Evolutionary conservation across 1,140 invertebrate species (phyloP), one percentile per base, ranked within the genome.

Genomic region (Lepidostoma basale): DNA sequence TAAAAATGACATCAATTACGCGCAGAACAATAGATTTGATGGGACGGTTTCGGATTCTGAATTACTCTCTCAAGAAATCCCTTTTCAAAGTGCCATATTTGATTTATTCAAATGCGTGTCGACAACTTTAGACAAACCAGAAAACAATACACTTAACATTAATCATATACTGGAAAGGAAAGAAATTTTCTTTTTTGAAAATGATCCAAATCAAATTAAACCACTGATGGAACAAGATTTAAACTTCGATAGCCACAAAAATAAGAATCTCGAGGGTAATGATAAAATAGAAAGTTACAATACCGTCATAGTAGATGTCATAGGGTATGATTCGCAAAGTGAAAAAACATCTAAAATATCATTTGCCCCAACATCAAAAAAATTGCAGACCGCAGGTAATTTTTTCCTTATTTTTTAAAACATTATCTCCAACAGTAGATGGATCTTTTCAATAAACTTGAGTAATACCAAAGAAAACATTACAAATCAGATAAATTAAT

Each of bases 61-160:
- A 14, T 33, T 36, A 36, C 45, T 52, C 36, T 64, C 62, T 33
- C 33, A 49, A 52, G 62, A 64, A 64, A 64, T 64, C 14, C 62
- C 62, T 14, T 36, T 39, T 28, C 62, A 64, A 16, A 49, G 25
- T 49, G 25, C 12, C n/a, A 20, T 64, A 22, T 64, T 64, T 52
- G 28, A 64, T 14, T 64, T 52, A 23, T 3, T 25, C 10, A 47
- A 44, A 25, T 5, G 4, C 25, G 12, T 49, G 4, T 22, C 3
- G 4, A n/a, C n/a, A n/a, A 26, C 12, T n/a, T 45, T 5, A 62
- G 30, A 62, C 14, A 45, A 14, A 18, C 9, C 56, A 20, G 14
- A 62, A 4, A 4, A 10, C 26, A 0, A n/a, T 26, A 12, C 20
- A 14, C 3, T 4, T 14, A 18, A 20, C 40, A 20, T 59, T 14